Base-by-base conservation (phyloP, 1,140 invertebrate genomes). In the Aphelenchoides fujianensis region DNA sequence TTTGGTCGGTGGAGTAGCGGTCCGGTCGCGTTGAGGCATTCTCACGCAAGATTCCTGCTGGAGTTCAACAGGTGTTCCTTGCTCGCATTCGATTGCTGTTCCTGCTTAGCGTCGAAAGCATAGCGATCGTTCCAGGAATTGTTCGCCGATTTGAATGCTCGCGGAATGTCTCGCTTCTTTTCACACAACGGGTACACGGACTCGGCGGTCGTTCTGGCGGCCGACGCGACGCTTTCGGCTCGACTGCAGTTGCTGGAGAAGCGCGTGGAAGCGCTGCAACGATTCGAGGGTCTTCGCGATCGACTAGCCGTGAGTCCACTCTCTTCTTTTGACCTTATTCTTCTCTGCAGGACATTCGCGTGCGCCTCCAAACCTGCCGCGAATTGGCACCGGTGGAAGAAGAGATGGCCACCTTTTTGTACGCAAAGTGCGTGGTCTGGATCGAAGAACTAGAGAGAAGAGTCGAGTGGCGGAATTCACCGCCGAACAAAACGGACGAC, bases 381-480 rank as follows among this genome's bases (percentile, higher is more conserved):
- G 54, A 76, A 32, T 30, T 75, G 2, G 28, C 79, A 9, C 28
- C 55, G n/a, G 61, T 54, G 52, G 66, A 72, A 66, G 70, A 75
- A 1, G 68, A 57, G 48, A 36, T 72, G 27, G 77, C 73, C 7
- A 74, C 77, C 19, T 74, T 69, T n/a, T 74, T 71, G 23, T 73
- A 79, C 63, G 30, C 79, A 19, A 77, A 74, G 53, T 79, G 77
- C 52, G 53, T 79, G 16, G 64, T 63, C 37, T 77, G 72, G 54
- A 66, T 75, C 34, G 77, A 79, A 34, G 77, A 79, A 61, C 75
- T 72, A 2, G 77, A 79, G 7, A 54, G 71, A 70, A 3, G 27
- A 79, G 27, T 70, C 35, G 19, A 16, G 5, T 30, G 34, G 30
- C 41, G 37, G 19, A 5, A 30, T 68, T n/a, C n/a, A 31, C 23